Evolutionary conservation across 2,797 vertebrate species (phyloP), one percentile per base, ranked within the genome.

Genomic region (Oceanodroma leucorhoa): DNA sequence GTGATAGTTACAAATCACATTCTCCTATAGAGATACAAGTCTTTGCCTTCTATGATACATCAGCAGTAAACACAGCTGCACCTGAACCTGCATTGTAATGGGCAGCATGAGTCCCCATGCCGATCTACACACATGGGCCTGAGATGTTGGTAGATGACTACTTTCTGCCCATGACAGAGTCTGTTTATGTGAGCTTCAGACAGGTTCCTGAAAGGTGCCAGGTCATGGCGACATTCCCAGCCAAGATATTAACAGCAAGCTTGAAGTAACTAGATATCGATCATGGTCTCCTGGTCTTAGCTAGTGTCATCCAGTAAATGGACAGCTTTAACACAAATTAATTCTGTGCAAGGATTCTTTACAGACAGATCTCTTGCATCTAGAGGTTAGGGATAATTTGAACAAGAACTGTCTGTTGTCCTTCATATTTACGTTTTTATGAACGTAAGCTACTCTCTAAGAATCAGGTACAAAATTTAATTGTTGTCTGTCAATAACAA

Each of bases 41-140:
- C 2, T 83, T 32, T 83, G 70, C 58, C 21, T 82, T 76, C 27
- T 50, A 2, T 30, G 14, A 21, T 2, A n/a, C 5, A 40, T 1
- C 7, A 71, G 27, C 0, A 66, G 38, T 10, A 58, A 83, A 27
- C 16, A 58, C 40, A 84, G 34, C 17, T 23, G 62, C 58, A 64
- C 40, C 48, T 61, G 54, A 94, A 48, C 12, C 66, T 48, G 60
- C 40, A 14, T 2, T 17, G 32, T 30, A 22, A 65, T 1, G 3
- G 32, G 19, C 46, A 61, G 18, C 3, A 34, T 3, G 12, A 17
- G 21, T 73, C 54, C 38, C 10, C 20, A 29, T 0, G 10, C 5
- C 26, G 17, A 15, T 3, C 24, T 11, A n/a, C 32, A 32, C 6
- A 8, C 3, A 1, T 0, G 4, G 32, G 26, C 29, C 30, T 1